Evolutionary conservation across 2,888 invertebrate species (phyloP), one percentile per base, ranked within the genome.

Genomic region (Perizoma flavofasciatum): DNA sequence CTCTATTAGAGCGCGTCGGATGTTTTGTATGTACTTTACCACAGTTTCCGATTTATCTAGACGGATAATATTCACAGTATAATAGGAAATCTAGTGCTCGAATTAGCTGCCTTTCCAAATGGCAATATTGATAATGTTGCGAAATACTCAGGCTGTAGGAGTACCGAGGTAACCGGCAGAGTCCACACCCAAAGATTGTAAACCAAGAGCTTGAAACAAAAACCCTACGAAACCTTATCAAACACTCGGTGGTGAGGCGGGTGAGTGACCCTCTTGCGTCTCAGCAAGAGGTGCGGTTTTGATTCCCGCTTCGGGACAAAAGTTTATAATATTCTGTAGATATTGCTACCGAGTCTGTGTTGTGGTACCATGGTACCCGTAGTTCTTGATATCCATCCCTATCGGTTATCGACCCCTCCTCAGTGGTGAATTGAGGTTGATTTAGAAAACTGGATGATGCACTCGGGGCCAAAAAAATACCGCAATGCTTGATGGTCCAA

Each of bases 101-200:
- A 79, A 80, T 81, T 76, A 75, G 77, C 78, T 75, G 70, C 83
- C 82, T 83, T 86, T 86, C 86, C 83, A 88, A 85, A 83, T 79
- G 66, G 81, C 79, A 81, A 83, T 85, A 83, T 80, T 88, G 85
- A 86, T 86, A 80, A 72, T 68, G 72, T 89, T 89, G 81, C 82
- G 83, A 87, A 86, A 88, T 76, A 69, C 66, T 64, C 34, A 54
- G 59, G 35, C 65, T 66, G 72, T 72, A 68, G 72, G 70, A 71
- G 66, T 69, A 59, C 67, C 75, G 79, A 83, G 83, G 82, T 83
- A 80, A 81, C 74, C 77, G 77, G 76, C 80, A 73, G 68, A 67
- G 72, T 67, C 75, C 71, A 70, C 76, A 69, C 77, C 74, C 74
- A 73, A 71, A 71, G 62, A 61, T 68, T 6, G 4, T 39, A 47